Base-by-base conservation (phyloP, 1,140 invertebrate species). In the Trichogramma pretiosum region DNA sequence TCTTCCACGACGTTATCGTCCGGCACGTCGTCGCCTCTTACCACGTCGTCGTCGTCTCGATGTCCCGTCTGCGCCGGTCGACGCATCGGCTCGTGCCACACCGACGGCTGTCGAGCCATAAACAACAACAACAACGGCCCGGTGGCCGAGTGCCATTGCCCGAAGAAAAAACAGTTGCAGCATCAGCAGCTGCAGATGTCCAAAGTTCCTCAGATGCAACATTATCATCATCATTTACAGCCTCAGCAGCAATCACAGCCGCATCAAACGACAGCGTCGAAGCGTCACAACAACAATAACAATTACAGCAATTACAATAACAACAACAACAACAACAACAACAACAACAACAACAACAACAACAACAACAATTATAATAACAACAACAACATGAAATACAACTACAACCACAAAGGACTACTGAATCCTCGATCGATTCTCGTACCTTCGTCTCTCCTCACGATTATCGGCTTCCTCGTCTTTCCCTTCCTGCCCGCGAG, bases 401-500 rank as follows among this genome's bases (percentile, higher is more conserved):
- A n/a, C n/a, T n/a, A n/a, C n/a, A n/a, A n/a, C n/a, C n/a, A n/a
- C n/a, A n/a, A n/a, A n/a, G n/a, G n/a, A n/a, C n/a, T n/a, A 13
- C 26, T 9, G 26, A 13, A 30, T 13, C 16, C 33, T 4, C 7
- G 35, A 21, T n/a, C 22, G 3, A 5, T 56, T 7, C 18, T 50
- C 56, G 1, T 70, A 73, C 43, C 74, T 63, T 76, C 41, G 56
- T 82, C 53, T 57, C 80, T 62, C 8, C 14, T 62, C 16, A 63
- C 87, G 60, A 79, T 82, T 22, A 62, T 91, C 53, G 80, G 83
- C 46, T 82, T 96, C 61, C 76, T 93, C 59, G 80, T 87, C 35
- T 70, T 97, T 46, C 89, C 93, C 28, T 97, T 96, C 70, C 73
- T 98, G 52, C 94, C 94, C 32, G 93, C 94, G 11, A 87, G 87